These are phyloP conservation scores for Ciconia nigra DNA, from an alignment of 2,797 vertebrate genomes.

Conservation along the genomic window DNA sequence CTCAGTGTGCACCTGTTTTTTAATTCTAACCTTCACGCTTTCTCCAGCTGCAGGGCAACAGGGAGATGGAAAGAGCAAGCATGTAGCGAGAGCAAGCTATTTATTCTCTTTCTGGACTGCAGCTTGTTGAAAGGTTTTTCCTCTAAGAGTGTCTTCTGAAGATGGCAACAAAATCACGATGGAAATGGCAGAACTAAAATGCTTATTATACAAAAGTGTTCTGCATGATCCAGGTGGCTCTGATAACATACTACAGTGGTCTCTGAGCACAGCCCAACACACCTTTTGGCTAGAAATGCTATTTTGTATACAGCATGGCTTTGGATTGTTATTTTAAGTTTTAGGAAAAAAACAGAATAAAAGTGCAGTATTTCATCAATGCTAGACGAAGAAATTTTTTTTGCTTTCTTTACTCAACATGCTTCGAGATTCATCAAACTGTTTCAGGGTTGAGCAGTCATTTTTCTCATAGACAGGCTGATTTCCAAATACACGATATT, in stretches of 20 bases:
- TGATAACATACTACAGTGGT: fast-evolving
- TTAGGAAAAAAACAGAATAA: neutral
- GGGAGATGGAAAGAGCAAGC: neutral
- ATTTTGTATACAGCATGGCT: fast-evolving
- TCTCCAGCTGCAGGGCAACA: neutral
- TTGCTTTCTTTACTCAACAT: neutral
- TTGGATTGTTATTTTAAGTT: fast-evolving
- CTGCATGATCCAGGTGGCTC: neutral
- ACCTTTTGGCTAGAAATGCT: neutral
- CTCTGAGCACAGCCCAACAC: neutral
- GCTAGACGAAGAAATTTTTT: neutral
- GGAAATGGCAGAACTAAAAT: neutral
- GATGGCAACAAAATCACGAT: neutral
- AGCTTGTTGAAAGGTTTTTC: neutral
- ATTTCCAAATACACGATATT: fast-evolving
- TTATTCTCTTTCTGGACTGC: neutral
- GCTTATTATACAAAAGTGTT: neutral
- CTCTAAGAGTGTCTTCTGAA: neutral
- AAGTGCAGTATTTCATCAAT: neutral
- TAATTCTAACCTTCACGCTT: neutral
- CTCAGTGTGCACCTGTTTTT: neutral
- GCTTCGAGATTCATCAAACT: neutral
- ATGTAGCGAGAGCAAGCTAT: neutral
- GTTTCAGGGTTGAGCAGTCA: neutral
- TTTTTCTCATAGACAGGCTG: neutral